Base-by-base conservation (phyloP, 2,888 invertebrate genomes). In the Eupithecia subumbrata region DNA sequence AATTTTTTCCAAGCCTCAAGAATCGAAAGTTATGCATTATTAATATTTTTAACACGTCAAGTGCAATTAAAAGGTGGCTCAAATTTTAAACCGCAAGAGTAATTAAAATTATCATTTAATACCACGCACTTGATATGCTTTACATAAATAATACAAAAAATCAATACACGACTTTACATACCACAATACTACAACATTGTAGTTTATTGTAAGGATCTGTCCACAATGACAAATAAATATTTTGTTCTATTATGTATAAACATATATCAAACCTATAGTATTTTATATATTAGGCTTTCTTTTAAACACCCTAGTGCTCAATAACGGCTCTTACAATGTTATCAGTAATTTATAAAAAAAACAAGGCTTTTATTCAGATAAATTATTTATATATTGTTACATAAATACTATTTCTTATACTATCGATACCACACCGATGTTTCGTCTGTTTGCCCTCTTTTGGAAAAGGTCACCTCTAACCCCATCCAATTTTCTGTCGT, bases 41-140 rank as follows among this genome's bases (percentile, higher is more conserved):
- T 63, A 69, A 37, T 69, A 73, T 48, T 69, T 64, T 37, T 63
- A 22, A 69, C 63, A 73, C 63, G 30, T 8, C 60, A 60, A 68
- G 22, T 70, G 37, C 45, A 66, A 52, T 34, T 70, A 12, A 37
- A 70, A 66, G 40, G 30, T 64, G 18, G 30, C 30, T 34, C 14
- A 25, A 18, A 74, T 18, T 60, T 2, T 69, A 45, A 40, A 43
- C 45, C 69, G 2, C 43, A 34, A 56, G 52, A n/a, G 48, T 67
- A 70, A 70, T 70, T 56, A 74, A 66, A 66, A 74, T 66, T 40
- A 68, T 73, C 37, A 74, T 66, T 74, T 74, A 66, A 74, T 74
- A 70, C 22, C 34, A 63, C 18, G 25, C 37, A 45, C 45, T 43
- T 30, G 48, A n/a, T 64, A 45, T 66, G 56, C 12, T 60, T 60